Evolutionary conservation across 2,113 vertebrate genomes (phyloP).

Genomic region (Hypanus sabinus): DNA sequence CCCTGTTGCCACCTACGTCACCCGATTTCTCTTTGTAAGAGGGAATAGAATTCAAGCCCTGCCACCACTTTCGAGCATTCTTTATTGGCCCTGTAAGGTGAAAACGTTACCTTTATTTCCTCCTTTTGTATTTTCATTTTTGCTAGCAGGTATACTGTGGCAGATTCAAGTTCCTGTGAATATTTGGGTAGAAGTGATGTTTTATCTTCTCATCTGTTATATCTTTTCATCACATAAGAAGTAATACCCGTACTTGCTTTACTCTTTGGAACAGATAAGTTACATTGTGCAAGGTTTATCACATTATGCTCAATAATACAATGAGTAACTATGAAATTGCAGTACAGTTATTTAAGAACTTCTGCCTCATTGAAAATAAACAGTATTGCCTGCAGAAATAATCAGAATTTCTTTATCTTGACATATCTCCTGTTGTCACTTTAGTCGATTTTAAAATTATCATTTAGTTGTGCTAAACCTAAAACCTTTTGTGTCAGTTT

Average conservation of each 20-base stretch:
- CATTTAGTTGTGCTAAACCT: conserved; percentile 3
- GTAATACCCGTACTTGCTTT: background rate
- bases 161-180: background rate
- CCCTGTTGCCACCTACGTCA: too few relatives aligned
- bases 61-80: too few relatives aligned
- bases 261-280: background rate
- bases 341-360: background rate
- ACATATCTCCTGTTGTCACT: conserved; percentile 23
- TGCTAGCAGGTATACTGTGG: background rate
- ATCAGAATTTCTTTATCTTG: background rate
- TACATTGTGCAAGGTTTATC: background rate
- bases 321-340: background rate
- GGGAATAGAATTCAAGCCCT: too few relatives aligned
- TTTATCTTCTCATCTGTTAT: background rate
- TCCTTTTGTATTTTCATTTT: background rate
- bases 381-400: background rate
- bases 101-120: background rate
- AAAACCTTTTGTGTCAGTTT: conserved; percentile 30
- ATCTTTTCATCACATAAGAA: too few relatives aligned
- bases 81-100: background rate
- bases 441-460: conserved; percentile 32
- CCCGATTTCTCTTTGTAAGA: too few relatives aligned
- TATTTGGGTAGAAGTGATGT: background rate
- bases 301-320: background rate
- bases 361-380: background rate